Percentiles rank a stretch among this genome's conserved stretches.
These are phyloP conservation scores for Brenthis daphne DNA, from an alignment of 2,888 invertebrate species.

Conservation along the genomic window DNA sequence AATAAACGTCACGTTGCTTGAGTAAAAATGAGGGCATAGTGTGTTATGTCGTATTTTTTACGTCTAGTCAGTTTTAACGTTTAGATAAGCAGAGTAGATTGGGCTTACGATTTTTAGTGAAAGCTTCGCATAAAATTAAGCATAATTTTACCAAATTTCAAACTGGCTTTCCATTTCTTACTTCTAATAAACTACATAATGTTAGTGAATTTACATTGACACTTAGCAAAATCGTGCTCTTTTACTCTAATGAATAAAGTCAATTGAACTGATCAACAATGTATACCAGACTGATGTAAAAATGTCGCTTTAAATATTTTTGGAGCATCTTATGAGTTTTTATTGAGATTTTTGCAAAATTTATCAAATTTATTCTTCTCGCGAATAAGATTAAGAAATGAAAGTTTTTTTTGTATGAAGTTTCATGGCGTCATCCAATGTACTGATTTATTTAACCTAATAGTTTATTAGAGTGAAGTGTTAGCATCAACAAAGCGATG, in stretches of 20 bases:
- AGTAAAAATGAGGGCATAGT: conserved; percentile 63
- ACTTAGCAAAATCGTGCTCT: neutral
- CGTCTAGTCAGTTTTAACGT: conserved; percentile 75
- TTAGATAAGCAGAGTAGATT: conserved; percentile 57
- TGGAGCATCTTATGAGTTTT: conserved; percentile 21
- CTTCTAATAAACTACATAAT: neutral
- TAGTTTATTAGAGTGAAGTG: neutral
- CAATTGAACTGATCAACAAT: conserved; percentile 32
- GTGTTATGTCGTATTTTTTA: conserved; percentile 60
- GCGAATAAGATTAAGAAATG: neutral
- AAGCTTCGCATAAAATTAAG: conserved; percentile 26
- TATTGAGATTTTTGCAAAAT: conserved; percentile 17
- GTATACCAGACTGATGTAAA: conserved; percentile 28
- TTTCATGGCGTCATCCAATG: neutral
- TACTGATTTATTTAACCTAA: neutral
- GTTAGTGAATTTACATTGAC: neutral
- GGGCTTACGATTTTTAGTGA: conserved; percentile 44
- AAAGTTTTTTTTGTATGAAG: neutral
- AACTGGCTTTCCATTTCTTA: conserved; percentile 36
- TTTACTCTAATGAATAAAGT: conserved; percentile 21
- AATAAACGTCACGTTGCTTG: conserved; percentile 55
- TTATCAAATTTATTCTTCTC: conserved; percentile 11
- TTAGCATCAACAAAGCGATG: neutral
- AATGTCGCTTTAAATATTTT: conserved; percentile 27
- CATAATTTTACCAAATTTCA: conserved; percentile 18